Base-by-base conservation (phyloP, 2,888 invertebrate genomes). In the Euproctis similis region DNA sequence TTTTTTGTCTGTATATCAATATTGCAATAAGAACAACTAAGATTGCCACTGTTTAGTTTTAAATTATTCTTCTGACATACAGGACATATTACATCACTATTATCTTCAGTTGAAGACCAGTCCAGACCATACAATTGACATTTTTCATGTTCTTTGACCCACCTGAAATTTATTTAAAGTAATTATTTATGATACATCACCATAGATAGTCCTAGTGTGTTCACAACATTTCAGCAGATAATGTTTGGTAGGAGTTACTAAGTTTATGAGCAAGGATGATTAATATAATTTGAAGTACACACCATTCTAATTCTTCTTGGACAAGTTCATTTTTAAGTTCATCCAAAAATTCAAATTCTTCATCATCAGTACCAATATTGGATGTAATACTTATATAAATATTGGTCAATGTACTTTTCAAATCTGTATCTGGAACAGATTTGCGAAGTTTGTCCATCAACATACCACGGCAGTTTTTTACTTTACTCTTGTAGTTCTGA, bases 51-150 rank as follows among this genome's bases (percentile, higher is more conserved):
- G 8, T 40, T 18, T 21, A 61, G 39, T 19, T 50, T 44, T n/a
- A 78, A 54, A 44, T 75, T 75, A 7, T 52, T 41, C 54, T 76
- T 74, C 52, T 85, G 72, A 37, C 88, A 88, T 8, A 87, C 56
- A 1, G 87, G 87, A 39, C 88, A 88, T 42, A 87, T 77, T 1
- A 87, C 63, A 46, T 62, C 57, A 22, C 70, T 53, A 26, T 74
- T 68, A 30, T 67, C 53, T 33, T 81, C 76, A 11, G 77, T 45
- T 28, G 53, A 35, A 26, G 73, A 71, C 80, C 76, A 80, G 47
- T 84, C 81, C 42, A 76, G 30, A 49, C 69, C 59, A 11, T 69
- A 67, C 41, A 55, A 40, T 38, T 76, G 64, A 27, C 69, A 65
- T 52, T 69, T 77, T 47, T 84, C 82, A 68, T 80, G 73, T 41